Evolutionary conservation across 1,140 invertebrate species (phyloP).

Genomic region (Dinoponera quadriceps): DNA sequence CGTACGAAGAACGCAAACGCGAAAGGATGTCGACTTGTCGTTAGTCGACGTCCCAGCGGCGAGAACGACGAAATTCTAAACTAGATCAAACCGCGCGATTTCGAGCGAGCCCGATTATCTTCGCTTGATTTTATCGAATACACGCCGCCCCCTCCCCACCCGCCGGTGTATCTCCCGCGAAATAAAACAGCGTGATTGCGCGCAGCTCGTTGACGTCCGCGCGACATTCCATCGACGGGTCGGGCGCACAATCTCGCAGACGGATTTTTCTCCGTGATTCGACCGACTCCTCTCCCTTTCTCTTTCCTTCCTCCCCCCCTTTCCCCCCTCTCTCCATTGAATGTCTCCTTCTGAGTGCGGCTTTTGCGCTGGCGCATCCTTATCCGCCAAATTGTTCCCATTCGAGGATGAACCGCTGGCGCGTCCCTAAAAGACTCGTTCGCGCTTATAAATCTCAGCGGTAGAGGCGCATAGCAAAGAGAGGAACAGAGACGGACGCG

Average conservation of each 20-base stretch:
- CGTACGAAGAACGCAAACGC: background rate
- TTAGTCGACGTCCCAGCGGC: background rate
- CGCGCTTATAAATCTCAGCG: slow-evolving; percentile 82
- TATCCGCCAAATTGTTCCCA: slow-evolving; percentile 82
- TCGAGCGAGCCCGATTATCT: background rate
- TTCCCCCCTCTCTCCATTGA: slow-evolving; percentile 9
- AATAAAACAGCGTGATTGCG: slow-evolving; percentile 32
- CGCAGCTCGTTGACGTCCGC: background rate
- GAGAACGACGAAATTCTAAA: background rate
- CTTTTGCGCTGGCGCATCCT: slow-evolving; percentile 67
- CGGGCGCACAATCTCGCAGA: slow-evolving; percentile 26
- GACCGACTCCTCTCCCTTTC: slow-evolving; percentile 16
- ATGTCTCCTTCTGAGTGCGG: slow-evolving; percentile 47
- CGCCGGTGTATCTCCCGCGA: background rate
- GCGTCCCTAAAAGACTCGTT: slow-evolving; percentile 79
- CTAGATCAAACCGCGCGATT: background rate
- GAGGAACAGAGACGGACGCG: slow-evolving; percentile 59
- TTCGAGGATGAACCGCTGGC: slow-evolving; percentile 78
- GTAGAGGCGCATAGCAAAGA: slow-evolving; percentile 54
- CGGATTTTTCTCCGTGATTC: slow-evolving; percentile 60
- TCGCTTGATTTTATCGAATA: background rate
- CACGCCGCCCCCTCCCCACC: too few relatives aligned
- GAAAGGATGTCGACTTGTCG: background rate
- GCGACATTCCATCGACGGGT: background rate
- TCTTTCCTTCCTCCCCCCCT: background rate